Percentiles rank a stretch among this genome's conserved stretches.
Evolutionary conservation across 2,113 vertebrate genomes (phyloP).

Genomic region (Falco punctatus): DNA sequence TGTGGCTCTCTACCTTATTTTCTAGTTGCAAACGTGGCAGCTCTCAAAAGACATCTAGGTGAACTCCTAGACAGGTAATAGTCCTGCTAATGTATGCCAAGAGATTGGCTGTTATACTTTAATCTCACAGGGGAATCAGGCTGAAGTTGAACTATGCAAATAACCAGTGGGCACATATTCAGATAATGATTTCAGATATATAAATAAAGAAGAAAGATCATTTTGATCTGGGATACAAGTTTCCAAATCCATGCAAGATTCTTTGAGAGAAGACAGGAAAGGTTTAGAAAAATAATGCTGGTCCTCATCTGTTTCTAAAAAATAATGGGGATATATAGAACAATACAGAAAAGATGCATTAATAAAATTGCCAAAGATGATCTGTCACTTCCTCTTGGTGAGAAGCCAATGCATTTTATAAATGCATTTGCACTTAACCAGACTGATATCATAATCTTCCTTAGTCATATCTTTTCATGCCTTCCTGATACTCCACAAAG

Average conservation of each 20-base stretch:
- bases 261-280: not conserved
- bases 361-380: constrained; percentile 51
- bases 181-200: not conserved
- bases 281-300: not conserved
- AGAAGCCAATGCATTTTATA: constrained; percentile 50
- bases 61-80: not conserved
- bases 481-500: constrained; percentile 45
- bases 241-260: not conserved
- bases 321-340: not conserved
- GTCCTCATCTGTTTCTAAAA: not conserved
- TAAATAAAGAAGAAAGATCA: not conserved
- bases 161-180: not conserved
- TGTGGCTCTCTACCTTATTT: not conserved
- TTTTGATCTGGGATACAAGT: not conserved
- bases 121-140: not conserved
- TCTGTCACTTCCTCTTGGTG: constrained; percentile 55
- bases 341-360: constrained; percentile 31
- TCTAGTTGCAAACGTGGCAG: not conserved
- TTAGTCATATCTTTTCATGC: constrained; percentile 63
- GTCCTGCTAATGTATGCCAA: not conserved
- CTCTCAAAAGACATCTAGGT: not conserved
- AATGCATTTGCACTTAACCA: constrained; percentile 62
- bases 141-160: not conserved
- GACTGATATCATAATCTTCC: constrained; percentile 65
- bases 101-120: not conserved